Base-by-base conservation (phyloP, 2,888 invertebrate genomes). In the Listrodromus nycthemerus region DNA sequence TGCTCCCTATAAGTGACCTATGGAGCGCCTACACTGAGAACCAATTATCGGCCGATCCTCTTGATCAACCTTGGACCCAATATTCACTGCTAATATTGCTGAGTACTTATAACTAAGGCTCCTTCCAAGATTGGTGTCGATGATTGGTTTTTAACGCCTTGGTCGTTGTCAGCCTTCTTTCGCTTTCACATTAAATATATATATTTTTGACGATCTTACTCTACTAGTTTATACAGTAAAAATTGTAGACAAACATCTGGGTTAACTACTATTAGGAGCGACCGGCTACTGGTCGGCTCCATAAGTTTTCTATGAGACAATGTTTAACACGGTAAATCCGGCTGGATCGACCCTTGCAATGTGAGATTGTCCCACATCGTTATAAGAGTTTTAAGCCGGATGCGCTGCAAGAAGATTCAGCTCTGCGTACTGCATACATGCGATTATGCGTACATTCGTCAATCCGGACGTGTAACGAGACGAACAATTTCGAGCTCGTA, bases 391-490 rank as follows among this genome's bases (percentile, higher is more conserved):
- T 21, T 52, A 52, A 19, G 21, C 19, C 19, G 52, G 21, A 21
- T 52, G 19, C 50, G 21, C 52, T 52, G 2, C 52, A 52, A 19
- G 21, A n/a, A 19, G 52, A 19, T 19, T 52, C 6, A 58, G 24
- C 58, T 24, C 16, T 58, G 58, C 27, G 13, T 10, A 58, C 13
- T 27, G 27, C 5, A 27, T 16, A 27, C 24, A 24, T 58, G 13
- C n/a, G 58, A 58, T 58, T 58, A 58, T 58, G 24, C 58, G 58
- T n/a, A 58, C 58, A 27, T 27, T 7, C 27, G 58, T 5, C 30
- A 13, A 27, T 30, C 8, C 8, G 21, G 52, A 52, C 13, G 30
- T 58, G 27, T 27, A 30, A 24, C 27, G 58, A 58, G 27, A 58
- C 30, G 30, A 58, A 27, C 58, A 27, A 27, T 21, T 13, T 7